Percentiles rank a stretch among this genome's conserved stretches.
These are phyloP conservation scores for Channa striata DNA, from an alignment of 2,797 vertebrate species.

Conservation along the genomic window DNA sequence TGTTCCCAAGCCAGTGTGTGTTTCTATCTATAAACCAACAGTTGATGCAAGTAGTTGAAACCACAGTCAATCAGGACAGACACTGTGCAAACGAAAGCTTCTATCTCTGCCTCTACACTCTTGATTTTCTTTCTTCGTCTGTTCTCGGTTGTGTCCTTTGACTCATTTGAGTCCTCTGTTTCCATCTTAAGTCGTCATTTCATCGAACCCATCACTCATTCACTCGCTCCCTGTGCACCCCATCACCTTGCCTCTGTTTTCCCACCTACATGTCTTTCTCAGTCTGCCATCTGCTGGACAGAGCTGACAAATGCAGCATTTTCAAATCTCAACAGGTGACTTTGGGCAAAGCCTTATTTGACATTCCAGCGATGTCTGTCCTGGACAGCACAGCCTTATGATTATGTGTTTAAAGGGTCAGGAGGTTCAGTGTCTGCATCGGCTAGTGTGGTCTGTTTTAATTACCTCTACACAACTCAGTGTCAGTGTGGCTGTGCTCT, in stretches of 20 bases:
- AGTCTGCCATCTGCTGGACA: conserved; percentile 68
- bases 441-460: conserved; percentile 27
- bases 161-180: background rate
- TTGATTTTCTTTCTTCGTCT: background rate
- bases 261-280: conserved; percentile 30
- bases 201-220: background rate
- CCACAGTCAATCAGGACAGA: conserved; percentile 7
- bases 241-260: background rate
- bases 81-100: conserved; percentile 18
- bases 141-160: background rate
- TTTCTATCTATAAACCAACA: conserved; percentile 33
- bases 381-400: conserved; percentile 24
- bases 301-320: background rate
- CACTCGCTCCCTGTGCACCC: conserved; percentile 1
- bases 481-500: background rate
- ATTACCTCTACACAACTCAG: conserved; percentile 50
- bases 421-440: conserved; percentile 27
- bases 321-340: conserved; percentile 17
- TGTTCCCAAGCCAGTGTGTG: conserved; percentile 12
- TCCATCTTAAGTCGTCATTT: background rate
- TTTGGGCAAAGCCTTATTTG: conserved; percentile 9
- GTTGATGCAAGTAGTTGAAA: conserved; percentile 18
- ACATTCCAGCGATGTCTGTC: conserved; percentile 33
- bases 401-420: conserved; percentile 57
- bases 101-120: background rate